Conservation (phyloP, 2,888 invertebrate species). For the Boloria selene region DNA sequence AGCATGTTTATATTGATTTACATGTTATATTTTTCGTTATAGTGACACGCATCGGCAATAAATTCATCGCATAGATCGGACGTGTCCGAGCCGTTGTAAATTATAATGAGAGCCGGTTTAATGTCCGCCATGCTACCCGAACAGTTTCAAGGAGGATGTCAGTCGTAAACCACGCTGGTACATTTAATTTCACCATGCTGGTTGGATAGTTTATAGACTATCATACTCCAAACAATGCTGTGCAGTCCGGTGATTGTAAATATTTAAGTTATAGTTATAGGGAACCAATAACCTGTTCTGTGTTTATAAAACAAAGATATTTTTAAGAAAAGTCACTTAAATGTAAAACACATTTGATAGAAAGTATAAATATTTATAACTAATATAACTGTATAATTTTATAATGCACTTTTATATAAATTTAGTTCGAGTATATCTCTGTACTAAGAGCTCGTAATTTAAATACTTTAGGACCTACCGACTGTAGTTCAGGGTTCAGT, state of each 20-base stretch:
- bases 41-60: constrained; percentile 67
- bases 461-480: too few species aligned
- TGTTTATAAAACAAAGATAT: not conserved
- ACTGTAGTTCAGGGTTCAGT: too few species aligned
- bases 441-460: too few species aligned
- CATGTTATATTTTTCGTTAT: constrained; percentile 65
- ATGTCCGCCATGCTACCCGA: constrained; percentile 51
- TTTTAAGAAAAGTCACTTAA: not conserved
- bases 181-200: constrained; percentile 76
- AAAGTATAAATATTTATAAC: too few species aligned
- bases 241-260: constrained; percentile 42
- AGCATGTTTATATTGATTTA: constrained; percentile 53
- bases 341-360: too few species aligned
- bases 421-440: too few species aligned
- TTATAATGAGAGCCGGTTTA: constrained; percentile 78
- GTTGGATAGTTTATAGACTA: constrained; percentile 63
- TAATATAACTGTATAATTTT: too few species aligned
- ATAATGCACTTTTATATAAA: too few species aligned
- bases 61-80: constrained; percentile 70
- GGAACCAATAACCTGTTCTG: not conserved
- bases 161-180: constrained; percentile 74
- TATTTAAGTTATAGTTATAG: not conserved
- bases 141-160: constrained; percentile 69
- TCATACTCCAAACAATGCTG: constrained; percentile 50
- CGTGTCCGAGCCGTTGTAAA: constrained; percentile 70